Conservation (phyloP, 2,888 invertebrate species). For the Brenthis daphne region DNA sequence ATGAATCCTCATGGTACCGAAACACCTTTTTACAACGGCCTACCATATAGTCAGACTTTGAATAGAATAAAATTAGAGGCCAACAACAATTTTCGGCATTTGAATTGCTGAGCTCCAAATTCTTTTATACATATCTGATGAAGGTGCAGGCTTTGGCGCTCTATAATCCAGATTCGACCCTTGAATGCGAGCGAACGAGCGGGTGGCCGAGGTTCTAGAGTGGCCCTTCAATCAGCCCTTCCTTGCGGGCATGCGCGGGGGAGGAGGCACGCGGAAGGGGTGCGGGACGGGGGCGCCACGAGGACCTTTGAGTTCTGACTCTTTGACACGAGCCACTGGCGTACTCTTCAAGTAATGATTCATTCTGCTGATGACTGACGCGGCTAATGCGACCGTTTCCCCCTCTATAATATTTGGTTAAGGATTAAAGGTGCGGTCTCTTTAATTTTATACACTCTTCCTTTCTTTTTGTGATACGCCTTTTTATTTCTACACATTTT, state of each 20-base stretch:
- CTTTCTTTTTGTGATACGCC: constrained; percentile 15
- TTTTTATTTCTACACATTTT: constrained; percentile 16
- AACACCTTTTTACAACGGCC: constrained; percentile 48
- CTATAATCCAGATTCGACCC: constrained; percentile 80
- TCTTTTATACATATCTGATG: constrained; percentile 78
- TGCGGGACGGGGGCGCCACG: constrained; percentile 51
- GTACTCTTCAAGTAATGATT: constrained; percentile 82
- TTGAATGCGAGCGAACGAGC: constrained; percentile 80
- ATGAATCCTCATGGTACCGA: constrained; percentile 43
- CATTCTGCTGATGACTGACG: constrained; percentile 81
- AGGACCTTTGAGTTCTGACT: constrained; percentile 79
- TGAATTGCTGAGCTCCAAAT: constrained; percentile 69
- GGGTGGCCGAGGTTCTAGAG: constrained; percentile 79
- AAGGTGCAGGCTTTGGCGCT: constrained; percentile 79
- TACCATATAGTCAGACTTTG: constrained; percentile 52
- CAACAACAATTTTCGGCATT: constrained; percentile 68
- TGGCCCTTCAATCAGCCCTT: constrained; percentile 82
- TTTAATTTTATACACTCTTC: constrained; percentile 34
- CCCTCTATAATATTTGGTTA: constrained; percentile 68
- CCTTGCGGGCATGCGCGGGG: constrained; percentile 64
- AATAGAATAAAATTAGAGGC: constrained; percentile 67
- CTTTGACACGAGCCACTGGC: constrained; percentile 81
- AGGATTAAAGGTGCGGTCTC: constrained; percentile 54
- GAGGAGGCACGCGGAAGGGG: constrained; percentile 47
- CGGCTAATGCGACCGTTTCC: constrained; percentile 75